Evolutionary conservation across 1,140 invertebrate species (phyloP).

Genomic region (Drosophila elegans): DNA sequence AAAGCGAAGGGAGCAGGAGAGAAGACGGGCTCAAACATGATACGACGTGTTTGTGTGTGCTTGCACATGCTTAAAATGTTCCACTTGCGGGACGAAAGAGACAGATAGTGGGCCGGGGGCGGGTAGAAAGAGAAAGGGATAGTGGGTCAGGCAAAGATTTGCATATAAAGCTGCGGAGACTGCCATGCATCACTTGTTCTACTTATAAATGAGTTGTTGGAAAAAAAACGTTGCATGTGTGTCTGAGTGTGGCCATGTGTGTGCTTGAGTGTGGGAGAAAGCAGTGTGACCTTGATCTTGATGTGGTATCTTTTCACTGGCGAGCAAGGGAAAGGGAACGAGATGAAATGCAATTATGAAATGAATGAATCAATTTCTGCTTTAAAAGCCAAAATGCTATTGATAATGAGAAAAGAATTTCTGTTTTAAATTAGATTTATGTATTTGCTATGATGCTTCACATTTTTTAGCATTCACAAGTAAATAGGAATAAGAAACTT

Average conservation of each 20-base stretch:
- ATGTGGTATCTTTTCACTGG: neutral
- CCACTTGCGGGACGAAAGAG: slow-evolving; percentile 16
- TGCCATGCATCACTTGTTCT: slow-evolving; percentile 45
- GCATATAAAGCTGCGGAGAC: slow-evolving; percentile 34
- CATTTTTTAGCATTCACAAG: no score
- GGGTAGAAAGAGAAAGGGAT: neutral
- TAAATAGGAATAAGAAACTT: neutral
- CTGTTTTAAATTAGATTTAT: no score
- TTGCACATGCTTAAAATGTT: slow-evolving; percentile 52
- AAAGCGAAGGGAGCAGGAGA: neutral
- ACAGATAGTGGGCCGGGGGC: neutral
- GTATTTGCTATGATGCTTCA: no score
- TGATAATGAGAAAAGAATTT: no score
- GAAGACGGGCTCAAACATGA: slow-evolving; percentile 8
- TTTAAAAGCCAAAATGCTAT: no score
- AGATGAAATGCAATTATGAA: neutral
- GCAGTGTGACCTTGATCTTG: slow-evolving; percentile 42
- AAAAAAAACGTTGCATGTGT: slow-evolving; percentile 5
- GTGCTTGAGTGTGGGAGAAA: slow-evolving; percentile 7
- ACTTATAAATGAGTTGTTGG: slow-evolving; percentile 46
- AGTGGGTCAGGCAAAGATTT: slow-evolving; percentile 12
- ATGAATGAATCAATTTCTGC: slow-evolving; percentile 1
- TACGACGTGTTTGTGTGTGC: slow-evolving; percentile 23
- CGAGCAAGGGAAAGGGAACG: neutral
- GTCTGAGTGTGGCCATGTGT: slow-evolving; percentile 11